These are phyloP conservation scores for Delia radicum DNA, from an alignment of 1,140 invertebrate genomes.

Conservation along the genomic window DNA sequence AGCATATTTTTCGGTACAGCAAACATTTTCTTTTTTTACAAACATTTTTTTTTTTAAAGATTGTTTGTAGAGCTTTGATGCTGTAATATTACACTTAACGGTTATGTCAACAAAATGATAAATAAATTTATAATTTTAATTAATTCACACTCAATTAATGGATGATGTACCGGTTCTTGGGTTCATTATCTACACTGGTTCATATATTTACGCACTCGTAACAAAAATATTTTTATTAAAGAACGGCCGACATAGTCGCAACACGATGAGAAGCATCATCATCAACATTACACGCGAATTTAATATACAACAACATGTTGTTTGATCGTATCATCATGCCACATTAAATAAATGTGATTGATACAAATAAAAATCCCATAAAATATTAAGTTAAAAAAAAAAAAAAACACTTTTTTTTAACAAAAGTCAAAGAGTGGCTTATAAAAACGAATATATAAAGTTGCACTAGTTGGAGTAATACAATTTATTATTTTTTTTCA, in stretches of 20 bases:
- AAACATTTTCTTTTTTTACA: too few relatives aligned
- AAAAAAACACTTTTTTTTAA: neutral
- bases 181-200: too few relatives aligned
- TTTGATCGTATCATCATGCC: neutral
- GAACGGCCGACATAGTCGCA: neutral
- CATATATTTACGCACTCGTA: neutral
- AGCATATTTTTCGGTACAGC: too few relatives aligned
- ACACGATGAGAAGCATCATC: neutral
- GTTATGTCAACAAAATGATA: neutral
- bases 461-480: neutral
- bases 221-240: neutral
- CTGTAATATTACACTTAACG: neutral
- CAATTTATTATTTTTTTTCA: neutral
- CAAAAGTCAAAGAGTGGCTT: neutral
- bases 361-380: neutral
- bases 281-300: neutral
- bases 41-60: too few relatives aligned
- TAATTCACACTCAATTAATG: conserved; percentile 11
- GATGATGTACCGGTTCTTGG: neutral
- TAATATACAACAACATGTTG: neutral
- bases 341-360: neutral
- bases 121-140: neutral
- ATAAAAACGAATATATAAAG: neutral
- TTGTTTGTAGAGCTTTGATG: too few relatives aligned
- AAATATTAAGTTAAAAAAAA: neutral